These are phyloP conservation scores for Cataglyphis cursor DNA, from an alignment of 2,888 invertebrate genomes.

Conservation along the genomic window DNA sequence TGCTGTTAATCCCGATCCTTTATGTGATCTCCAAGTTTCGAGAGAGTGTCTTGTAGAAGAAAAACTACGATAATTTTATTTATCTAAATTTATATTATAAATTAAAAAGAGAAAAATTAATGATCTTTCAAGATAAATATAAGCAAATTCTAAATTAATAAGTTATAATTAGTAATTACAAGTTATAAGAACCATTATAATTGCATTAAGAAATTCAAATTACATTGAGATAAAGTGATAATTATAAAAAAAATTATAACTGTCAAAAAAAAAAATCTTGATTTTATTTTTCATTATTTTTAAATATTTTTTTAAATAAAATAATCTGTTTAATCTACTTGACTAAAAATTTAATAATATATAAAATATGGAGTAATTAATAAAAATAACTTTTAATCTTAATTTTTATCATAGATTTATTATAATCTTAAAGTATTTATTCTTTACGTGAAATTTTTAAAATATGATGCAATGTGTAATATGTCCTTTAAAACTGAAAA, in stretches of 20 bases:
- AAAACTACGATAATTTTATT: background rate
- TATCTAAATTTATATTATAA: background rate
- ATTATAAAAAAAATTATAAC: background rate
- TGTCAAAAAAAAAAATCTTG: background rate
- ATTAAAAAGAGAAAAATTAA: background rate
- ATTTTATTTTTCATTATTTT: background rate
- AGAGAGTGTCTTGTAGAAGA: background rate
- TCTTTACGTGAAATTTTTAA: background rate
- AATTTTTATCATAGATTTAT: background rate
- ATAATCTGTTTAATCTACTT: constrained; percentile 9
- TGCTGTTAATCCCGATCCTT: constrained; percentile 50
- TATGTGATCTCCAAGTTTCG: background rate
- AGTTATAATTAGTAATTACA: too few relatives aligned
- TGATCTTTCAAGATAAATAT: background rate
- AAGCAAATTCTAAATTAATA: constrained; percentile 2
- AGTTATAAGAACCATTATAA: background rate
- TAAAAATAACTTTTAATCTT: background rate
- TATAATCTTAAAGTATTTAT: background rate
- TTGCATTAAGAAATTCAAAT: background rate
- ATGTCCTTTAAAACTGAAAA: background rate
- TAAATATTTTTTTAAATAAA: background rate
- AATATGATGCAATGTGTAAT: background rate
- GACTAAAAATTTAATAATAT: background rate
- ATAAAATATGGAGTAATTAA: background rate
- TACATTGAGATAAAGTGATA: background rate